Base-by-base conservation (phyloP, 2,797 vertebrate species). In the Petrocephalus schoutedeni region DNA sequence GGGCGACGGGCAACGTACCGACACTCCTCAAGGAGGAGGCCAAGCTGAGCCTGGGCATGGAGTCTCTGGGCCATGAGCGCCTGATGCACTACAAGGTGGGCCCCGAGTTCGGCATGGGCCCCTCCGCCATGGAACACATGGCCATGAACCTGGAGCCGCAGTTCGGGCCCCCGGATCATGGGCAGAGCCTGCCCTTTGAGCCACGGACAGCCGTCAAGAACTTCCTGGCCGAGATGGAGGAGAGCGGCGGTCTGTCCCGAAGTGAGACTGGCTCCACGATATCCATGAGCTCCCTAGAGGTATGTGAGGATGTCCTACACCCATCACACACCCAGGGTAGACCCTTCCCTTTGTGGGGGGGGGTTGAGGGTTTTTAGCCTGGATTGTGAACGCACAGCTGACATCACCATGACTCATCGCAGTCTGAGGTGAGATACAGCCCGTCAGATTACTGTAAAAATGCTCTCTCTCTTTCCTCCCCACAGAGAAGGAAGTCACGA, bases 241-340 rank as follows among this genome's bases (percentile, higher is more conserved):
- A 99, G 93, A 95, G 94, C 28, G 95, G 95, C 16, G 98, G 97
- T 91, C 95, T 99, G 90, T 98, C 98, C 59, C 95, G 98, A 91
- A 99, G 98, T 19, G 98, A 99, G 94, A 99, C 98, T 86, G 98
- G 98, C 91, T 99, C 98, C 5, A 99, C 98, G 84, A 97, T 99
- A 96, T 99, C 98, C 82, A 98, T 99, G 98, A 99, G 98, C 94
- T 99, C 98, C 90, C 94, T 99, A 95, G 98, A 99, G 98, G 98
- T 99, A 94, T 94, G 95, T 94, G 88, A n/a, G n/a, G 57, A 45
- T 32, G 36, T 85, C 56, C 21, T 8, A 1, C 67, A 41, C 36
- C 23, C 23, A 23, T 67, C 61, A 67, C 21, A 23, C 61, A 2
- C 5, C 85, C 16, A 36, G 32, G 36, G 67, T 74, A 61, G 21